Conservation (phyloP, 2,113 vertebrate genomes). For the Aegotheles bennettii region DNA sequence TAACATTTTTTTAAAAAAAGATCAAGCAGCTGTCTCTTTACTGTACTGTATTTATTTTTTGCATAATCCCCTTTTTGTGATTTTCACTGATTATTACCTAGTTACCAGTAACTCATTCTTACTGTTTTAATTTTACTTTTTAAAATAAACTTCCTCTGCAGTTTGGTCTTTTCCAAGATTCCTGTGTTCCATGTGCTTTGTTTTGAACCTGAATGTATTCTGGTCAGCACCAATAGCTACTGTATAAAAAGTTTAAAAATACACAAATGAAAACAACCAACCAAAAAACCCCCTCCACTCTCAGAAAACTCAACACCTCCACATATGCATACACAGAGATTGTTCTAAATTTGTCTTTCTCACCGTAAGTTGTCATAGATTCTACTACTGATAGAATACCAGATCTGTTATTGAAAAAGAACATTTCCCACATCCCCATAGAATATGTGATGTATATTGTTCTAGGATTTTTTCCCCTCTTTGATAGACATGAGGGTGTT, state of each 20-base stretch:
- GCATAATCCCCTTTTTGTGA: background rate
- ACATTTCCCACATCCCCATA: background rate
- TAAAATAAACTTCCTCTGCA: background rate
- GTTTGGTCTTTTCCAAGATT: background rate
- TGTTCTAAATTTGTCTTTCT: background rate
- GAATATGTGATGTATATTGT: background rate
- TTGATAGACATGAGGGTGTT: background rate
- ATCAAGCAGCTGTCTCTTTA: background rate
- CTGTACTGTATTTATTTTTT: background rate
- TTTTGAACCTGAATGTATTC: background rate
- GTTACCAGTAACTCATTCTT: background rate
- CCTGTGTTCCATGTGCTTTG: background rate
- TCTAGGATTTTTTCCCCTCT: background rate
- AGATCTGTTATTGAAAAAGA: background rate
- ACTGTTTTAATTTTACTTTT: background rate
- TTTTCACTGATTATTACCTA: background rate
- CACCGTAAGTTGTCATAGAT: background rate
- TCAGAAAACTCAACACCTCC: background rate
- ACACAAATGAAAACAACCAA: accelerated
- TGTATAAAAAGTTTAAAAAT: background rate
- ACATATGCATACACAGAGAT: background rate
- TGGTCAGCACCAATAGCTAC: background rate
- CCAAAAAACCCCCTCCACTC: accelerated
- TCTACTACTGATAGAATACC: background rate
- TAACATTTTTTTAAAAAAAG: background rate